Percentiles rank a stretch among this genome's conserved stretches.
These are phyloP conservation scores for Ophion obscuratus DNA, from an alignment of 2,888 invertebrate species.

Conservation along the genomic window DNA sequence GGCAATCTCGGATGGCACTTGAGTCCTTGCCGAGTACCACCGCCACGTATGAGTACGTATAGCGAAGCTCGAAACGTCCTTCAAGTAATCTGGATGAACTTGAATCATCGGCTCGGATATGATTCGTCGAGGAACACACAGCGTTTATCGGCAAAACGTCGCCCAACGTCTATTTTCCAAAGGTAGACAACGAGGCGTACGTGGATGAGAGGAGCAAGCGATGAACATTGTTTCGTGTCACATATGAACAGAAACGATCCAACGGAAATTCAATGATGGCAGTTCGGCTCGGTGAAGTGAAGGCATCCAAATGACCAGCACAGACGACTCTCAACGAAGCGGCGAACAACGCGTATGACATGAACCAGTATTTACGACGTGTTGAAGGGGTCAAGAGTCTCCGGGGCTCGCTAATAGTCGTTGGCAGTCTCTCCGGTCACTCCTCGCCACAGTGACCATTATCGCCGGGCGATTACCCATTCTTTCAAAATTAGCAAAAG, in stretches of 20 bases:
- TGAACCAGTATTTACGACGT: slow-evolving; percentile 1
- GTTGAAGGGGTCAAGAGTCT: slow-evolving; percentile 57
- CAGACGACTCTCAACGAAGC: slow-evolving; percentile 22
- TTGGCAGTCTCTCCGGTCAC: neutral
- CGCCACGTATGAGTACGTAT: slow-evolving; percentile 33
- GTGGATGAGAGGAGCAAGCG: slow-evolving; percentile 3
- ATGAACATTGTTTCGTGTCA: neutral
- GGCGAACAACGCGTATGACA: slow-evolving; percentile 23
- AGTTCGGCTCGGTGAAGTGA: slow-evolving; percentile 1
- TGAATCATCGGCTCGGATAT: neutral
- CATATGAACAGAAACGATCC: neutral
- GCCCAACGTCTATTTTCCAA: neutral
- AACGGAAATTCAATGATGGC: neutral
- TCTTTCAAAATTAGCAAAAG: slow-evolving; percentile 79
- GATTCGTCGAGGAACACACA: neutral
- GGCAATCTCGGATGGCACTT: slow-evolving; percentile 51
- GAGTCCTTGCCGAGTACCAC: neutral
- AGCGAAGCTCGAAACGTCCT: slow-evolving; percentile 36
- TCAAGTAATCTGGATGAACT: neutral
- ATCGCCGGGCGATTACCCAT: slow-evolving; percentile 76
- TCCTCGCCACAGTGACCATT: slow-evolving; percentile 52
- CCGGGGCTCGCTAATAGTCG: slow-evolving; percentile 45
- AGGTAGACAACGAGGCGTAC: neutral
- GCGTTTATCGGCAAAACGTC: slow-evolving; percentile 3
- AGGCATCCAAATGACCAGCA: neutral